Percentiles rank a stretch among this genome's conserved stretches.
phyloP scores from a whole-genome alignment of 1,140 invertebrate species.

The Drosophila seguyi region DNA sequence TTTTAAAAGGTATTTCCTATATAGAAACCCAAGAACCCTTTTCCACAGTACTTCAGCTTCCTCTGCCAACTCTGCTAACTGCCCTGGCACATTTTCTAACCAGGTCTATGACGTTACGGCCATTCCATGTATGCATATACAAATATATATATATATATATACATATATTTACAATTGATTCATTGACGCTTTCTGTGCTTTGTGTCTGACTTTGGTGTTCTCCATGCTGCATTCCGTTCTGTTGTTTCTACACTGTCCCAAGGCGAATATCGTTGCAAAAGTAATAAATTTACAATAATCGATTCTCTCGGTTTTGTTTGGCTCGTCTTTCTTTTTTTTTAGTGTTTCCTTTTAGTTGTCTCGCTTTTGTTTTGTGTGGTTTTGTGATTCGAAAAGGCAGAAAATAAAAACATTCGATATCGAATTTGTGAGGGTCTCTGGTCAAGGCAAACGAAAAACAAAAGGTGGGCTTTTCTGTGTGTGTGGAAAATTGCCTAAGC shows the following conservation, averaged over 20 bases:
- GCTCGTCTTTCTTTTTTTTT: slow-evolving; percentile 10
- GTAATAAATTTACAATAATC: slow-evolving; percentile 67
- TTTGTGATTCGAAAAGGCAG: slow-evolving; percentile 15
- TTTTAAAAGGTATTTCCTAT: slow-evolving; percentile 2
- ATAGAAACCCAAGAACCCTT: background rate
- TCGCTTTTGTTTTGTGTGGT: background rate
- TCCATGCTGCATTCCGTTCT: slow-evolving; percentile 1
- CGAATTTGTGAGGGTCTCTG: slow-evolving; percentile 28
- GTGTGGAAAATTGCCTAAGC: slow-evolving; percentile 12
- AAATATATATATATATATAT: background rate
- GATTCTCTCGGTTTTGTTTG: slow-evolving; percentile 36
- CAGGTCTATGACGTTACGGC: slow-evolving; percentile 67
- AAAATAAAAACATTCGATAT: slow-evolving; percentile 25
- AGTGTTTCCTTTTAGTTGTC: background rate
- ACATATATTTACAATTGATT: slow-evolving; percentile 49
- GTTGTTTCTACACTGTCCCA: slow-evolving; percentile 35
- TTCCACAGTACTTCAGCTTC: slow-evolving; percentile 16
- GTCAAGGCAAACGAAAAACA: slow-evolving; percentile 19
- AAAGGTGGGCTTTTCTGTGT: slow-evolving; percentile 4
- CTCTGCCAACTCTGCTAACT: slow-evolving; percentile 29
- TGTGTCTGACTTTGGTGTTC: slow-evolving; percentile 5
- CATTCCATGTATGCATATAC: background rate
- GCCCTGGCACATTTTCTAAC: slow-evolving; percentile 71
- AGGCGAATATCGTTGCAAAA: slow-evolving; percentile 39
- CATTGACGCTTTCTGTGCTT: slow-evolving; percentile 48